phyloP scores from a whole-genome alignment of 2,113 vertebrate species.

The Artemisiospiza belli region DNA sequence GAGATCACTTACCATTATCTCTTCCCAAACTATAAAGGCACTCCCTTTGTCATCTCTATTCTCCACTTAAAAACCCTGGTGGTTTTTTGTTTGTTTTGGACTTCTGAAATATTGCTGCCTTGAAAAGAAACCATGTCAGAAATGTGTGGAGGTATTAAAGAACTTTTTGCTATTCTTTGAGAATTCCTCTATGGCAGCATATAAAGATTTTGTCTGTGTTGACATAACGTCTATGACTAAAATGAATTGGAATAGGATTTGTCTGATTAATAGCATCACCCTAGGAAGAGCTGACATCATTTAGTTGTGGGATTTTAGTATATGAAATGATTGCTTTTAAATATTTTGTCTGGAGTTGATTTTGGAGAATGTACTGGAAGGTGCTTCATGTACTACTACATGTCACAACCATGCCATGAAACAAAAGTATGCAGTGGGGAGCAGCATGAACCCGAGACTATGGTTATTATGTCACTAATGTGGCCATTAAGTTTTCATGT shows the following conservation, averaged over 20 bases:
- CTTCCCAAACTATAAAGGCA: neutral
- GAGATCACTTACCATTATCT: neutral
- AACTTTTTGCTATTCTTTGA: neutral
- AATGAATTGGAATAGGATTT: neutral
- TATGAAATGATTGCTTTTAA: neutral
- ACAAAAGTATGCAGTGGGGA: neutral
- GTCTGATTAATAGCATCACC: neutral
- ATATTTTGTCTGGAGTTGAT: neutral
- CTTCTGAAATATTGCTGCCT: neutral
- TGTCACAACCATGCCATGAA: neutral
- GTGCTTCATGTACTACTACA: neutral
- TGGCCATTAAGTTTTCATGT: conserved; percentile 72
- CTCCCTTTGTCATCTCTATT: neutral
- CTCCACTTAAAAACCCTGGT: neutral
- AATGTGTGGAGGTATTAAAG: neutral
- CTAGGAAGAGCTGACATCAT: neutral
- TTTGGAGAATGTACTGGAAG: neutral
- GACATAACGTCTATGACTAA: neutral
- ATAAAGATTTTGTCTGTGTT: neutral
- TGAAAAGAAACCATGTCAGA: neutral
- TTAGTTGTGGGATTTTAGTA: neutral
- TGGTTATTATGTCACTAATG: conserved; percentile 68
- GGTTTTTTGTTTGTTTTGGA: neutral
- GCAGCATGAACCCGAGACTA: neutral
- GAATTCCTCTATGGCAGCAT: neutral